Conservation (phyloP, 2,113 vertebrate genomes). For the Romanogobio albipinnatus region DNA sequence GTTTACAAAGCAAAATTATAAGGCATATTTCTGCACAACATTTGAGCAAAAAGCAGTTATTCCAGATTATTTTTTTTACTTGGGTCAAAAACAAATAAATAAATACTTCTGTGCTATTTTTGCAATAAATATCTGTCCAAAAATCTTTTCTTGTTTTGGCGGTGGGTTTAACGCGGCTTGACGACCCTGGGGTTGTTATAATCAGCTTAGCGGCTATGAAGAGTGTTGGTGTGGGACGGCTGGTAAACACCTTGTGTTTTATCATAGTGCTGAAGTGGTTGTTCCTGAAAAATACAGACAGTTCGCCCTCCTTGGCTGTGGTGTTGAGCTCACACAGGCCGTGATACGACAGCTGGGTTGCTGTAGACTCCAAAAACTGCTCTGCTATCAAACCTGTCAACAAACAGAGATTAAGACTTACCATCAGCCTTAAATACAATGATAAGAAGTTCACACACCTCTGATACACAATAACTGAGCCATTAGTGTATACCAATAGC, state of each 20-base stretch:
- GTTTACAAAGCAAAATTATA: too few relatives aligned
- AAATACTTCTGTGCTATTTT: background rate
- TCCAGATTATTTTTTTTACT: background rate
- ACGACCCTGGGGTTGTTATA: background rate
- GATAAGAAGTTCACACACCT: background rate
- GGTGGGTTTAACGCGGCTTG: background rate
- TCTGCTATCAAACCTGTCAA: constrained; percentile 85
- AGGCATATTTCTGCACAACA: too few relatives aligned
- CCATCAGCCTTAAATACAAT: background rate
- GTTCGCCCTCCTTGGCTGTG: constrained; percentile 81
- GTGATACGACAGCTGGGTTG: constrained; percentile 89
- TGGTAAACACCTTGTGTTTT: constrained; percentile 85
- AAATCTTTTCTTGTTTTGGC: background rate
- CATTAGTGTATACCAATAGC: background rate
- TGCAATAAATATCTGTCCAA: background rate
- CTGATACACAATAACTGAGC: background rate
- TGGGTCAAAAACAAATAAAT: background rate
- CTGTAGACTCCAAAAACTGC: constrained; percentile 90
- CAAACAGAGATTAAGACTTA: background rate
- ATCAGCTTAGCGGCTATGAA: background rate
- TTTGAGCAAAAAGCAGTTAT: background rate
- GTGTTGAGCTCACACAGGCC: constrained; percentile 89
- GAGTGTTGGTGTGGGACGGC: background rate
- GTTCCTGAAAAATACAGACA: constrained; percentile 95
- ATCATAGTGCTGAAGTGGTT: constrained; percentile 96